Base-by-base conservation (phyloP, 2,888 invertebrate genomes). In the Zootermopsis nevadensis region DNA sequence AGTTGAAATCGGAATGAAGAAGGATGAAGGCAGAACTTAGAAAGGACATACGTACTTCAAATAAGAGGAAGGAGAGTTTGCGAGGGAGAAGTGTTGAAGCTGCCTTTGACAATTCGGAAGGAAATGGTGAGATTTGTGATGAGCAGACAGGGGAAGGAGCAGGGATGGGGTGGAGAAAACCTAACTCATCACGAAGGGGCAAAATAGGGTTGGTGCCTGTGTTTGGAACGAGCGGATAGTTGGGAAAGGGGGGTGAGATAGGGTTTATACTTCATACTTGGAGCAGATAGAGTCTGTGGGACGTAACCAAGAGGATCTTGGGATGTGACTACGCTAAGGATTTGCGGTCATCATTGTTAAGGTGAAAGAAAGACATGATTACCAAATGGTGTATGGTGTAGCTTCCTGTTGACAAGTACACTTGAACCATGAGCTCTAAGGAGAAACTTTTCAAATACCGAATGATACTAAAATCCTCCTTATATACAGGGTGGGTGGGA, bases 81-180 rank as follows among this genome's bases (percentile, higher is more conserved):
- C 4, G 22, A 69, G 33, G 69, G 33, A 15, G 69, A 22, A 2
- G 33, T 69, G 33, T 69, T 31, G 30, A 69, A 22, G 69, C 33
- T 69, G 69, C 31, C 69, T 69, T 69, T 69, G 69, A 69, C 69
- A 69, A 69, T 15, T 69, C 69, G 69, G 69, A 69, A 69, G 69
- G 69, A 69, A 69, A 69, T 69, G 33, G 69, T 69, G 69, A 33
- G 69, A 69, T 69, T 69, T 69, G 69, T 69, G 69, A 69, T 69
- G 69, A 69, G 24, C 19, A 33, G 30, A 69, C 33, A 33, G 69
- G 69, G 33, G 19, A 33, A 31, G 69, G 15, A 22, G 6, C 33
- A 24, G 4, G 67, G 31, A 19, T 22, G 67, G 27, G 1, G 30
- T 27, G 67, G 67, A 30, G 30, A 15, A 67, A 67, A 30, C 67